Conservation (phyloP, 2,113 vertebrate genomes). For the Corythornis cristatus region DNA sequence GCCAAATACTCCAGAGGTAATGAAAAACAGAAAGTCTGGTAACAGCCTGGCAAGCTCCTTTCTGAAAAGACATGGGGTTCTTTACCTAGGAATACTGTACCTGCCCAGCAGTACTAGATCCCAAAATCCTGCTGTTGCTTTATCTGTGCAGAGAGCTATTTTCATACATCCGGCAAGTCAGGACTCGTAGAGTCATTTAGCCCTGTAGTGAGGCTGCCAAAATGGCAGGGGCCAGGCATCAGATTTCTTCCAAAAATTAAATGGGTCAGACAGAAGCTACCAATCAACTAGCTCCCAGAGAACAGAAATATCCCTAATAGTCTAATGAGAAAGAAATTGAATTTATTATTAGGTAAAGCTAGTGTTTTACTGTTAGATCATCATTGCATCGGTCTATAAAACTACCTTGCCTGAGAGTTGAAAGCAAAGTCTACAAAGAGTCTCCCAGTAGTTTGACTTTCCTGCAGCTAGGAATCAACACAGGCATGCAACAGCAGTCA, state of each 20-base stretch:
- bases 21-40: background rate
- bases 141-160: conserved; percentile 11
- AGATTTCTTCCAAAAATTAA: conserved; percentile 44
- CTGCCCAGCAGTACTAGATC: background rate
- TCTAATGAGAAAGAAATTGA: background rate
- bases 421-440: background rate
- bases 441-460: background rate
- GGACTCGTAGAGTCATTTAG: background rate
- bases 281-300: background rate
- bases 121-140: background rate
- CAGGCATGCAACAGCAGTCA: background rate
- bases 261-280: conserved; percentile 30
- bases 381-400: background rate
- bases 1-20: background rate
- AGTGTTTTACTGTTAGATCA: background rate
- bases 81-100: background rate
- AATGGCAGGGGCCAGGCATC: conserved; percentile 8
- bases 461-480: background rate
- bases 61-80: background rate
- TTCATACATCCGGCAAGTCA: conserved; percentile 22
- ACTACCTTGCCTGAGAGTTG: background rate
- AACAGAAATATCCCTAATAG: background rate
- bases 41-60: background rate
- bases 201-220: conserved; percentile 24
- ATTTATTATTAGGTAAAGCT: background rate